Evolutionary conservation across 2,888 invertebrate species (phyloP), one percentile per base, ranked within the genome.

Genomic region (Cataglyphis albicans): DNA sequence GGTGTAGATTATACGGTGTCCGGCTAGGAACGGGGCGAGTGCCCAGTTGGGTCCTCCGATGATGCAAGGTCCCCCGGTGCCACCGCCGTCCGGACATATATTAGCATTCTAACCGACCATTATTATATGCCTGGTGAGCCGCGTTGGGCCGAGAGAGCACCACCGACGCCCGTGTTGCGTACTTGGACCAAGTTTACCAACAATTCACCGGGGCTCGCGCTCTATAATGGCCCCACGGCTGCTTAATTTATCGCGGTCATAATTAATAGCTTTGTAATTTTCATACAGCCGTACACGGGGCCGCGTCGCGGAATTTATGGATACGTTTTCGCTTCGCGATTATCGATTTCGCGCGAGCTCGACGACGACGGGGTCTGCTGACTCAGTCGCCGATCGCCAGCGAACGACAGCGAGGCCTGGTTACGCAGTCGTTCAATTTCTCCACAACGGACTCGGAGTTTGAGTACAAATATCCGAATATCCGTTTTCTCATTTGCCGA

Each of bases 251-350:
- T 94, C 92, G 94, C 91, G 92, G 92, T 93, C 93, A 94, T 94
- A 94, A 94, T 94, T 94, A 94, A 94, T 94, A 94, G 94, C 94
- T 94, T 94, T 94, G 94, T 94, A 94, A 94, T 94, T 94, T 94
- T 94, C 94, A 94, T 94, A 94, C 93, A 91, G 90, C 90, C 92
- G 89, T 91, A 91, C 90, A 91, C 91, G 89, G 89, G 87, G 88
- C 90, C 89, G 87, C 88, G 88, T 88, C 88, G 88, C 88, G 87
- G 86, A 91, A 92, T 92, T 92, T 92, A 92, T 92, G 92, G 91
- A 91, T 91, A 92, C 91, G 92, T 91, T 92, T 92, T 90, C 90
- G 90, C 89, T 88, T 88, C 88, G 87, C 91, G 90, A 91, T 91
- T 92, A 92, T 92, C 92, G 92, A 92, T 92, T 92, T 87, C 86